phyloP scores from a whole-genome alignment of 2,113 vertebrate genomes.

The Microtus richardsoni region DNA sequence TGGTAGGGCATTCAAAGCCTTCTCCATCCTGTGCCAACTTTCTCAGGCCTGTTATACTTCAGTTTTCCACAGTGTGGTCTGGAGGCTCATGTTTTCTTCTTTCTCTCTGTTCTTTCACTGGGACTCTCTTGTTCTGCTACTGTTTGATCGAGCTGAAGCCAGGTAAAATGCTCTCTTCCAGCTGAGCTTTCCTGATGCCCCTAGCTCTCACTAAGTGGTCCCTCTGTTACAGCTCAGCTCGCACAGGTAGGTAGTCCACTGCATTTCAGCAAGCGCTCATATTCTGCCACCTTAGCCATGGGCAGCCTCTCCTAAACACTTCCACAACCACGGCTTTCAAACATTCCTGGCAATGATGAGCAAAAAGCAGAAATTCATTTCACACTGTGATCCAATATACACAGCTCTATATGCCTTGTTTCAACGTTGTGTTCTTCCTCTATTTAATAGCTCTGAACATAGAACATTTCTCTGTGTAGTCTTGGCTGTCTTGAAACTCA shows the following conservation, averaged over 20 bases:
- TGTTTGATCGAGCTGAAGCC: neutral
- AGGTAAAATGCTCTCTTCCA: neutral
- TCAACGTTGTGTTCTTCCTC: neutral
- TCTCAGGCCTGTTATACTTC: neutral
- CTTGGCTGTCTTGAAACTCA: neutral
- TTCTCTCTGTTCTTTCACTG: neutral
- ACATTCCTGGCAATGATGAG: neutral
- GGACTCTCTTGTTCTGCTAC: neutral
- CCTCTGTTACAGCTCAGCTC: neutral
- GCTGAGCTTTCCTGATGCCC: neutral
- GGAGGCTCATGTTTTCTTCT: neutral
- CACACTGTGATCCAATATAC: neutral
- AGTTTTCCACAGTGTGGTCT: neutral
- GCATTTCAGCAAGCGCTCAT: neutral
- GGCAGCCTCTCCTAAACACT: neutral
- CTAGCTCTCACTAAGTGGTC: neutral
- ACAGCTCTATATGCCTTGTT: neutral
- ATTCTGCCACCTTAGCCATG: neutral
- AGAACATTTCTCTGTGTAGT: neutral
- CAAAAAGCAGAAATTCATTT: constrained; percentile 18
- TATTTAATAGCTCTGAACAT: constrained; percentile 9
- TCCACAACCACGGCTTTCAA: neutral
- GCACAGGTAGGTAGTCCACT: neutral
- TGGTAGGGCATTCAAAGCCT: neutral
- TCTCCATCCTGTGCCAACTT: neutral